Evolutionary conservation across 2,888 invertebrate genomes (phyloP).

Genomic region (Pachliopta kotzebuea): DNA sequence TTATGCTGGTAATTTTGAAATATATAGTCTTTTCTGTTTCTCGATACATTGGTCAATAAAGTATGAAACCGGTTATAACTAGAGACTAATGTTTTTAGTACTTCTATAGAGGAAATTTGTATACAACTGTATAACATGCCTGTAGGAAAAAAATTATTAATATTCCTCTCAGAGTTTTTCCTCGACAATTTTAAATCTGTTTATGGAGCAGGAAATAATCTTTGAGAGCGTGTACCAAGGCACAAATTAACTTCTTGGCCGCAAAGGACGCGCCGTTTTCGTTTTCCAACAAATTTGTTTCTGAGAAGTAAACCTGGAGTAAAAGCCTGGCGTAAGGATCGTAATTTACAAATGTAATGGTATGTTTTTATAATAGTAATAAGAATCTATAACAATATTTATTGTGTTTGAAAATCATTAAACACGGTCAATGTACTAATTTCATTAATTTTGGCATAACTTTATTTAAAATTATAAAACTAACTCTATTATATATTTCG

Average conservation of each 20-base stretch:
- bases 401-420: background rate
- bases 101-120: background rate
- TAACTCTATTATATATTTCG: too few relatives aligned
- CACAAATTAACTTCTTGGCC: slow-evolving; percentile 43
- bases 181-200: slow-evolving; percentile 8
- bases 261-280: slow-evolving; percentile 37
- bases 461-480: background rate
- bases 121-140: background rate
- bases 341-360: background rate
- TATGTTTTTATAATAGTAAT: background rate
- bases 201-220: slow-evolving; percentile 28
- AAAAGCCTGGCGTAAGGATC: slow-evolving; percentile 33
- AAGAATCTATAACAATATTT: background rate
- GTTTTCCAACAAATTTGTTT: slow-evolving; percentile 43
- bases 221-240: slow-evolving; percentile 33
- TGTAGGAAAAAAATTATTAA: background rate
- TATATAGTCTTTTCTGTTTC: too few relatives aligned
- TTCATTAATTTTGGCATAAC: background rate
- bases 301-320: slow-evolving; percentile 34
- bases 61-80: too few relatives aligned
- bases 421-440: background rate
- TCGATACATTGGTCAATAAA: too few relatives aligned
- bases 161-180: slow-evolving; percentile 14
- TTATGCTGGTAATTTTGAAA: too few relatives aligned
- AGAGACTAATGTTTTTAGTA: too few relatives aligned